phyloP scores from a whole-genome alignment of 2,113 vertebrate species.

The Agelaius phoeniceus region DNA sequence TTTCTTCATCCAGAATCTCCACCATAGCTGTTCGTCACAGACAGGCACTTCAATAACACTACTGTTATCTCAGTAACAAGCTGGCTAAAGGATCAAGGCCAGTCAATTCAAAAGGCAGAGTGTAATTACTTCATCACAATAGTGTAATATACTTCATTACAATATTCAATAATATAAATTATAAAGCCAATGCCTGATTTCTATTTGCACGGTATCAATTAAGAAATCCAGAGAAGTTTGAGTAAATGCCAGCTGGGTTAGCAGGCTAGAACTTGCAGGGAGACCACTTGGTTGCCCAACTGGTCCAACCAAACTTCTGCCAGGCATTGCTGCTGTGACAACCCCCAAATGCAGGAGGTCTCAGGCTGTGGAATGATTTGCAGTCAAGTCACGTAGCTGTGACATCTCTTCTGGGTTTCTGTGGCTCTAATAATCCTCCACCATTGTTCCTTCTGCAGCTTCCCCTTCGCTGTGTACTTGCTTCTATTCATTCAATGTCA shows the following conservation, averaged over 20 bases:
- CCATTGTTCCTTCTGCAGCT: not conserved
- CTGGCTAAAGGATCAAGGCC: not conserved
- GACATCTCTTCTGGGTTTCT: not conserved
- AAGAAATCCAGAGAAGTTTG: not conserved
- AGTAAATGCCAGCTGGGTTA: not conserved
- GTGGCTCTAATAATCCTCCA: not conserved
- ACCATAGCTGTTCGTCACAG: not conserved
- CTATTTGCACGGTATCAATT: not conserved
- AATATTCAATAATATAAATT: not conserved
- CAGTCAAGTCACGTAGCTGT: not conserved
- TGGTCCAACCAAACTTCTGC: not conserved
- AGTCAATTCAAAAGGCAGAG: not conserved
- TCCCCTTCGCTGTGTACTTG: not conserved
- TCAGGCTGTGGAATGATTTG: not conserved
- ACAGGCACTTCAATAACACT: not conserved
- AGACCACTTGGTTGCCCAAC: not conserved
- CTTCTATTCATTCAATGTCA: not conserved
- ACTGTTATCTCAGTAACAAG: not conserved
- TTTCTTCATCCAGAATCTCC: not conserved
- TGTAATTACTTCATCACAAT: not conserved
- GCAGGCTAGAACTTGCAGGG: not conserved
- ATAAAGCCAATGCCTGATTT: not conserved
- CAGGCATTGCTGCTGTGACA: not conserved
- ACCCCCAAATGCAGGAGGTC: not conserved
- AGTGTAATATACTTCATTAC: not conserved